phyloP scores from a whole-genome alignment of 2,113 vertebrate species.

The Macheiramphus alcinus region DNA sequence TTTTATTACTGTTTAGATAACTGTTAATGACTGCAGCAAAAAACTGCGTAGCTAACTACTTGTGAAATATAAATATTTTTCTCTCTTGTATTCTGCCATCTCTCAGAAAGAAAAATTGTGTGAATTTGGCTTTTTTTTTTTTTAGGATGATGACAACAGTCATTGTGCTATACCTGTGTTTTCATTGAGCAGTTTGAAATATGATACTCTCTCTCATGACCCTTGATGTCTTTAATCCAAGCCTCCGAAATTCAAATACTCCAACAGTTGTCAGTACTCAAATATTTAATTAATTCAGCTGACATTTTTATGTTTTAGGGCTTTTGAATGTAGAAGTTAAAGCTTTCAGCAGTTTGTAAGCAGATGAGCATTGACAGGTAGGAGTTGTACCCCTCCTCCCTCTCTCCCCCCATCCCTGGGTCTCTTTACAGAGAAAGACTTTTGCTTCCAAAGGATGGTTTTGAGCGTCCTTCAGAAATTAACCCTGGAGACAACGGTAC shows the following conservation, averaged over 20 bases:
- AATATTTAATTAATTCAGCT: conserved; percentile 57
- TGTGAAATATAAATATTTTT: neutral
- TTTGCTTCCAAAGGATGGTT: conserved; percentile 39
- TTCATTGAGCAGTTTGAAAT: conserved; percentile 23
- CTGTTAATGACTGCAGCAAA: neutral
- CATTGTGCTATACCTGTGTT: neutral
- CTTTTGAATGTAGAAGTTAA: conserved; percentile 32
- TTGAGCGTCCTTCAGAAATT: conserved; percentile 69
- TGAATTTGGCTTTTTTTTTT: neutral
- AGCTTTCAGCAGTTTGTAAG: conserved; percentile 48
- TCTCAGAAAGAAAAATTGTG: neutral
- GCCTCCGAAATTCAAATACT: neutral
- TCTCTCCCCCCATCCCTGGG: neutral
- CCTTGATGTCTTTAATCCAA: neutral
- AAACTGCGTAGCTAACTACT: neutral
- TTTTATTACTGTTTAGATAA: neutral
- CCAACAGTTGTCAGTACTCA: conserved; percentile 40
- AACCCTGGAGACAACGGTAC: conserved; percentile 42
- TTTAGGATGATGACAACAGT: neutral
- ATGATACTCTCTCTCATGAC: conserved; percentile 1
- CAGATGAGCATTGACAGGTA: conserved; percentile 30
- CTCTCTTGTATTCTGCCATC: neutral
- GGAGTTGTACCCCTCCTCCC: neutral
- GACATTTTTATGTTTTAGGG: conserved; percentile 49
- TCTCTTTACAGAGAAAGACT: neutral